Evolutionary conservation across 2,797 vertebrate genomes (phyloP), one percentile per base, ranked within the genome.

Genomic region (Microctenopoma lineatum): DNA sequence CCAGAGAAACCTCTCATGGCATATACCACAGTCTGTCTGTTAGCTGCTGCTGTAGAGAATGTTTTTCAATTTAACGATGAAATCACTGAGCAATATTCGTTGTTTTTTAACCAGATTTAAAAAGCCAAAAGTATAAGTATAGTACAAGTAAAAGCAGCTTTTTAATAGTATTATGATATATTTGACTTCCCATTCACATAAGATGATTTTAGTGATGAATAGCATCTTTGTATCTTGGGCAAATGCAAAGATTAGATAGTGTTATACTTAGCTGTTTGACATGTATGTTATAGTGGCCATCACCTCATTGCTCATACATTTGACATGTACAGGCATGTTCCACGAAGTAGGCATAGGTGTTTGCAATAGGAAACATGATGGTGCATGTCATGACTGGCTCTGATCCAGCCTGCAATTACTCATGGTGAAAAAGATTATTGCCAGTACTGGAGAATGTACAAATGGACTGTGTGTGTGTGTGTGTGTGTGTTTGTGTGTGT

Each of bases 261-360:
- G 32, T 34, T 51, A 42, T 77, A 48, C 75, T 26, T 47, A 48
- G 68, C 50, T 62, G 39, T 80, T 72, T 79, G 73, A 76, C 59
- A 62, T 55, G 63, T 61, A 4, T 3, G 8, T 5, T 25, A 74
- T 70, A 36, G 68, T 52, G 59, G 56, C 39, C 63, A 59, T 73
- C 32, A 67, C n/a, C 55, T 73, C 62, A 59, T 74, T 79, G 55
- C 50, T 36, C 66, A 66, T 66, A 34, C 62, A 56, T 79, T 41
- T 46, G 13, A 70, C 39, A n/a, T n/a, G n/a, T n/a, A n/a, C n/a
- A 54, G 32, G 70, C 63, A 46, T 53, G 68, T 71, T 75, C 56
- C 14, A 4, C 18, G 1, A 36, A 71, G 53, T 36, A 71, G 56
- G 39, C 64, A 27, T 54, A 64, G 15, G 26, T 27, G 53, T 74